Conservation (phyloP, 2,888 invertebrate genomes). For the Tanypteryx hageni region DNA sequence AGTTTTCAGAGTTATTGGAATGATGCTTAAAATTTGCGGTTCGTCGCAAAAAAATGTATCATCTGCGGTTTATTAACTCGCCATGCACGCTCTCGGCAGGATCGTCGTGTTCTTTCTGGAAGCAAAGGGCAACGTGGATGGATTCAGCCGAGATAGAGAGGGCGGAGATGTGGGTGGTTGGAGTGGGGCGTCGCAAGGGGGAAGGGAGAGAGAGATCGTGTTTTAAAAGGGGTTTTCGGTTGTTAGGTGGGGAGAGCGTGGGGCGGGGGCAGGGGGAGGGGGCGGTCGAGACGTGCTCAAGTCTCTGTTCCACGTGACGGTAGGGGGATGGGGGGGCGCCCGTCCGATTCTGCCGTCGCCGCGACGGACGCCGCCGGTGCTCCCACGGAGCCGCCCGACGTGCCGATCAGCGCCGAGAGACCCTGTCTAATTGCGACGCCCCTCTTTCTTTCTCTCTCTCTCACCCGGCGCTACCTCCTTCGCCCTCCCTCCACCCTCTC, state of each 20-base stretch:
- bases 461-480: not conserved
- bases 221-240: constrained; percentile 35
- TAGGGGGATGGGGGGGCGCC: not conserved
- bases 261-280: not conserved
- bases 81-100: not conserved
- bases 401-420: constrained; percentile 52
- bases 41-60: not conserved
- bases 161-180: constrained; percentile 21
- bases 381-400: constrained; percentile 38
- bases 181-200: not conserved
- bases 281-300: constrained; percentile 50
- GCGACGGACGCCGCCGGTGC: not conserved
- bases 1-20: too few species aligned
- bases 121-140: not conserved
- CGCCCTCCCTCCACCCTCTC: not conserved
- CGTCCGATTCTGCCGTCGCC: constrained; percentile 1
- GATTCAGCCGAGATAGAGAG: not conserved
- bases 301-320: constrained; percentile 2
- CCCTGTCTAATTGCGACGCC: constrained; percentile 60
- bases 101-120: not conserved
- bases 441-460: not conserved
- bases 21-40: not conserved
- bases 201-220: constrained; percentile 35
- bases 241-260: constrained; percentile 15
- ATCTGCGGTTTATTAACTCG: not conserved